Base-by-base conservation (phyloP, 2,888 invertebrate species). In the Leucoptera coffeella region DNA sequence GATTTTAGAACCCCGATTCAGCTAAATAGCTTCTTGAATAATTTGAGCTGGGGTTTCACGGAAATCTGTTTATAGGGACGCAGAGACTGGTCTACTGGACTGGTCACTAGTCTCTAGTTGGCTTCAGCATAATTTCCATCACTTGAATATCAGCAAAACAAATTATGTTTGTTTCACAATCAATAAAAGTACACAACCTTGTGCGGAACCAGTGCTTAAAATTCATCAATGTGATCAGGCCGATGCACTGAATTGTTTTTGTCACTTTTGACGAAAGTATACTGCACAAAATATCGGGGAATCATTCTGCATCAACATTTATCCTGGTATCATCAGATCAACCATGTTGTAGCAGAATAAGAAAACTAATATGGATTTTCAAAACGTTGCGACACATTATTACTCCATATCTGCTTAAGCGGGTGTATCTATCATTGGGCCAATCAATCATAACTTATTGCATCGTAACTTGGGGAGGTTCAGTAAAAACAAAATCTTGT, bases 391-490 rank as follows among this genome's bases (percentile, higher is more conserved):
- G 29, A 24, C 14, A 30, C 6, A 12, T 21, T 20, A 28, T 23
- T 14, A 4, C 22, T 3, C 24, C 13, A 24, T 9, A 22, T 15
- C 12, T 33, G 29, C 15, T 32, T 22, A 17, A 31, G 27, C 13
- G 26, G 15, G 26, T 32, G 1, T 33, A 33, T 19, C 8, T 33
- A 6, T 21, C 33, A 3, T 15, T 33, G 13, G 28, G 23, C 9
- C 24, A 28, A 12, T 26, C 33, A 4, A 19, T 33, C 3, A 14
- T 28, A 8, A 25, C 15, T 12, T 33, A 33, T 24, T 34, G 32
- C 15, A 28, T 36, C 12, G 12, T 29, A 1, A 19, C 27, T 14
- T 33, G 30, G 32, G 33, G 35, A 27, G 36, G 36, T 13, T 31
- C 38, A 8, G 15, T 12, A 9, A 32, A 31, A 24, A 30, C 29